Base-by-base conservation (phyloP, 1,140 invertebrate genomes). In the Drosophila gunungcola region DNA sequence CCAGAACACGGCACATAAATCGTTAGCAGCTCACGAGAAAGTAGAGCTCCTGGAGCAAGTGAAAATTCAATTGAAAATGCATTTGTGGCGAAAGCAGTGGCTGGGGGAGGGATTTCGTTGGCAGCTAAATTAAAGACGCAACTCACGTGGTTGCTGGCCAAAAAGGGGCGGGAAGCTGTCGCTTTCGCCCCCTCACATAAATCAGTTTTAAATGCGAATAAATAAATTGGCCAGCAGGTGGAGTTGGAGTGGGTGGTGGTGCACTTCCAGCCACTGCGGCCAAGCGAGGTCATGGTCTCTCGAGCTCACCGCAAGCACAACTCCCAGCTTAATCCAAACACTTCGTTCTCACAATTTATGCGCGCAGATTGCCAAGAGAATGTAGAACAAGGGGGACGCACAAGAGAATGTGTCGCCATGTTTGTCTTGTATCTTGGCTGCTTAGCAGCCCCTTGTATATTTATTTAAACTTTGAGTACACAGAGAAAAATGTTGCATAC, bases 191-290 rank as follows among this genome's bases (percentile, higher is more conserved):
- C 80, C 80, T 48, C 62, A 79, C 84, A 88, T 88, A 88, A 88
- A 88, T 88, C 83, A 88, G 83, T 73, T 88, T 88, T 89, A 89
- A 88, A 88, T 89, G 80, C 83, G 79, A 70, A 83, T 88, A 88
- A 88, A 88, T 88, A 88, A 88, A 88, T 88, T 83, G 76, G 81
- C 67, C 72, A 61, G 64, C 58, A 76, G 74, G 52, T 58, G 58
- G 63, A 21, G 32, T 49, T 38, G 62, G 9, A 39, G 29, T 4
- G 3, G 34, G 16, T 9, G 56, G 12, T 21, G 45, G 16, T 80
- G 56, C 70, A 74, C 49, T 61, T 36, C 27, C 32, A 51, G 49
- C 57, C 56, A 52, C 55, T 76, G 34, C 9, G 67, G 67, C 42
- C 21, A 27, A 45, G 58, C 36, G 63, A 69, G 73, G 73, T 77